Evolutionary conservation across 2,797 vertebrate species (phyloP), one percentile per base, ranked within the genome.

Genomic region (Crotalus adamanteus): DNA sequence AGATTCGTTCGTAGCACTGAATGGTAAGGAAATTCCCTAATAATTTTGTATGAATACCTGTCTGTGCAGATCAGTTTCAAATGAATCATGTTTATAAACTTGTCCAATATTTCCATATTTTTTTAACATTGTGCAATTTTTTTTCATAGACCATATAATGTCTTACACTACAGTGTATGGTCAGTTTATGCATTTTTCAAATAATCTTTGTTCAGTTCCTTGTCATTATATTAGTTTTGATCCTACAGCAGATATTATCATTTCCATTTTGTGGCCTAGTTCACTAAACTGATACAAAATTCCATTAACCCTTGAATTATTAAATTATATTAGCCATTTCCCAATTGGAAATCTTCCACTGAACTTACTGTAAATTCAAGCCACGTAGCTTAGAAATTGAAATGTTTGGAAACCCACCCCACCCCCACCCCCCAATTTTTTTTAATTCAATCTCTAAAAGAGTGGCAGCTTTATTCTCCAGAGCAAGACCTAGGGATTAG

Each of bases 1-100:
- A 99, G 99, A 99, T 98, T 98, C 99, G 96, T 99, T 99, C 96
- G 99, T 99, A 98, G 99, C 99, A 47, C 98, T 99, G 97, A 99
- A 99, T 97, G 99, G 99, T 99, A 98, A 99, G 99, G 98, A 98
- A 95, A 93, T 95, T 94, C 92, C 92, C 92, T 96, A 96, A 93
- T 97, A 94, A 97, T 90, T 89, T 97, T 97, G 96, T 98, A 98
- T 61, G 96, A 96, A 96, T 97, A 97, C 94, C 93, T 92, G 95
- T 95, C 93, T 92, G 95, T 95, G 94, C 94, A 95, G 97, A 96
- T 97, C 94, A 93, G 87, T 96, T 97, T 97, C 95, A 94, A 94
- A 97, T 94, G 93, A 96, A 96, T 93, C 95, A 93, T 57, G 95
- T 97, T 96, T 96, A 97, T 92, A 96, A 95, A 96, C 92, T 92